A percentile compares a stretch with the other conserved stretches of the same genome.
phyloP scores from a whole-genome alignment of 2,888 invertebrate species.

The Seira musarum region DNA sequence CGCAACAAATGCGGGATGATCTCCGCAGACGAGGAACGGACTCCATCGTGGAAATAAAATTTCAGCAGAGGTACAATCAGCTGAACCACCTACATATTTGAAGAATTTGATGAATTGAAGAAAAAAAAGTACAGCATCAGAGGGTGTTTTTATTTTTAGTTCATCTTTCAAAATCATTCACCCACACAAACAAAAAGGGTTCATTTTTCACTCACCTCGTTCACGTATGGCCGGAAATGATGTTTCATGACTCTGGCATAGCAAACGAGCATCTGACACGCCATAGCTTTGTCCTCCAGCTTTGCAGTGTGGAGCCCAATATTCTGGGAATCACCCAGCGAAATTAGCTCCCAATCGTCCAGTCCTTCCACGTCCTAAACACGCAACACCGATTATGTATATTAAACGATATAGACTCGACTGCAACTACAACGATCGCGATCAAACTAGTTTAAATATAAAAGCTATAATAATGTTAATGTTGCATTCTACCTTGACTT shows the following conservation, averaged over 20 bases:
- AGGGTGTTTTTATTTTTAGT: not conserved
- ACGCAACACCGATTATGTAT: constrained; percentile 66
- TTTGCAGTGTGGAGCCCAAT: constrained; percentile 95
- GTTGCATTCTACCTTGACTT: constrained; percentile 73
- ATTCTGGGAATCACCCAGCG: constrained; percentile 94
- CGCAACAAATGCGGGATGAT: constrained; percentile 90
- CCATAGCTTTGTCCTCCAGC: constrained; percentile 95
- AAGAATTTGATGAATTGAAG: no score
- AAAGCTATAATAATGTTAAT: constrained; percentile 5
- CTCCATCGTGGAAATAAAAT: constrained; percentile 94
- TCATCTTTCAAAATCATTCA: no score
- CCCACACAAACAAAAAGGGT: no score
- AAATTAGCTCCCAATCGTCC: constrained; percentile 95
- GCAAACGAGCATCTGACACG: constrained; percentile 96
- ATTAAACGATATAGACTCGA: not conserved
- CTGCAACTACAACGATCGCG: not conserved
- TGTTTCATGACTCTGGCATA: constrained; percentile 95
- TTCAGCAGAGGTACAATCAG: constrained; percentile 92
- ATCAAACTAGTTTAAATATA: not conserved
- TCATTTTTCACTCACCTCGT: constrained; percentile 75
- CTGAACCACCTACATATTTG: constrained; percentile 77
- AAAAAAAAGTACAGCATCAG: not conserved
- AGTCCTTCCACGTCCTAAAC: constrained; percentile 84
- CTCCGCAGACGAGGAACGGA: constrained; percentile 93
- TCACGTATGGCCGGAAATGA: constrained; percentile 83